A percentile compares a stretch with the other conserved stretches of the same genome.
Evolutionary conservation across 2,113 vertebrate species (phyloP).

Genomic region (Triplophysa rosa): DNA sequence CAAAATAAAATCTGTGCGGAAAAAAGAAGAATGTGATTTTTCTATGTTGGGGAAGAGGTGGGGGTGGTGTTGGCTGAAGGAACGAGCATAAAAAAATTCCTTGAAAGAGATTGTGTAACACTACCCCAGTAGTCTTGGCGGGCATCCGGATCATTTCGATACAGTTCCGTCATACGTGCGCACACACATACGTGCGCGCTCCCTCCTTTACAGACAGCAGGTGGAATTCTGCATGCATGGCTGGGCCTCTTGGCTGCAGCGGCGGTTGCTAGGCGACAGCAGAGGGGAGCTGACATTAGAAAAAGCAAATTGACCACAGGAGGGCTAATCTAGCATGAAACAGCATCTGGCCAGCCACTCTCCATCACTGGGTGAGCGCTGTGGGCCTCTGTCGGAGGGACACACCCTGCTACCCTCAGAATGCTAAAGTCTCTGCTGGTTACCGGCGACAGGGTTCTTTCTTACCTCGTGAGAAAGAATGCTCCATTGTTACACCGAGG

Average conservation of each 20-base stretch:
- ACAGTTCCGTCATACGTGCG: conserved; percentile 74
- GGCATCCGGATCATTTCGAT: conserved; percentile 83
- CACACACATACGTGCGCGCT: conserved; percentile 49
- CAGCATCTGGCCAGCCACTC: conserved; percentile 81
- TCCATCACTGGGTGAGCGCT: conserved; percentile 61
- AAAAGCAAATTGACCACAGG: conserved; percentile 99
- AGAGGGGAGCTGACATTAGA: conserved; percentile 97
- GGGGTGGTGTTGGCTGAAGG: background rate
- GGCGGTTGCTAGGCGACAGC: conserved; percentile 95
- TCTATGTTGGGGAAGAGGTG: background rate
- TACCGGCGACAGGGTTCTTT: conserved; percentile 7
- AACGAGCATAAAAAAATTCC: background rate
- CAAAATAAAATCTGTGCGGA: background rate
- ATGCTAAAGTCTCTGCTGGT: conserved; percentile 20
- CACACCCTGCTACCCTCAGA: conserved; percentile 38
- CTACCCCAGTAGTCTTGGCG: conserved; percentile 37
- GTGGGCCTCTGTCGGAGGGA: conserved; percentile 39
- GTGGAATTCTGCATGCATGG: conserved; percentile 98
- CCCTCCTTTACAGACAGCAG: conserved; percentile 69
- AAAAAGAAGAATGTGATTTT: conserved; percentile 17
- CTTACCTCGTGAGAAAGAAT: conserved; percentile 32
- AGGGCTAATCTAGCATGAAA: conserved; percentile 96
- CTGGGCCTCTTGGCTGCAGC: conserved; percentile 85
- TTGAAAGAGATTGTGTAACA: background rate
- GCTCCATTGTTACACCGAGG: conserved; percentile 16